phyloP scores from a whole-genome alignment of 2,113 vertebrate genomes.

The Apeltes quadracus region DNA sequence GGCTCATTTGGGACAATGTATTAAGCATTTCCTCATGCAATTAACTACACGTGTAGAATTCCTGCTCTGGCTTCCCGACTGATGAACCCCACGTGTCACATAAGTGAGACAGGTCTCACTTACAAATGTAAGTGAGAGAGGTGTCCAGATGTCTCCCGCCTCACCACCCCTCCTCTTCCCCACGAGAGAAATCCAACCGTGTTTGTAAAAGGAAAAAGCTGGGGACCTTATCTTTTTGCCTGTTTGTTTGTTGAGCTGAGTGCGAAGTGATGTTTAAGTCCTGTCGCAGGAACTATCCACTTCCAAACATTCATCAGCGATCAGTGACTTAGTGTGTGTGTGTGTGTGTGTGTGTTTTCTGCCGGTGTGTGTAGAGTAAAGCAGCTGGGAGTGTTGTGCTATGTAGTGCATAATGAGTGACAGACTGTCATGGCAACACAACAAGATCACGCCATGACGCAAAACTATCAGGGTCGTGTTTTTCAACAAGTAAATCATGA shows the following conservation, averaged over 20 bases:
- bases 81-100: no score
- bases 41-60: no score
- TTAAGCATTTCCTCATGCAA: no score
- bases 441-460: conserved; percentile 42
- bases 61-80: no score
- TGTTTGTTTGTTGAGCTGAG: conserved; percentile 36
- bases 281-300: conserved; percentile 61
- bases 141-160: conserved; percentile 8
- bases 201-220: conserved; percentile 9
- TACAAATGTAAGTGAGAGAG: no score
- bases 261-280: conserved; percentile 59
- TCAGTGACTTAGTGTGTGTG: no score
- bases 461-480: conserved; percentile 51
- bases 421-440: conserved; percentile 61
- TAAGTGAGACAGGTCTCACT: no score
- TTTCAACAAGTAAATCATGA: conserved; percentile 54
- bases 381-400: conserved; percentile 28
- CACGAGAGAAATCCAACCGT: background rate
- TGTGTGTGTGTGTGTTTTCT: conserved; percentile 19
- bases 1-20: background rate
- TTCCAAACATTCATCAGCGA: conserved; percentile 66
- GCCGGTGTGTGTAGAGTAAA: conserved; percentile 12
- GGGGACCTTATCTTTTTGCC: conserved; percentile 32
- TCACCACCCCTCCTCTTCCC: background rate
- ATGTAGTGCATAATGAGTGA: conserved; percentile 58